Percentiles rank a stretch among this genome's conserved stretches.
These are phyloP conservation scores for Phalloptychus januarius DNA, from an alignment of 2,797 vertebrate genomes.

Conservation along the genomic window DNA sequence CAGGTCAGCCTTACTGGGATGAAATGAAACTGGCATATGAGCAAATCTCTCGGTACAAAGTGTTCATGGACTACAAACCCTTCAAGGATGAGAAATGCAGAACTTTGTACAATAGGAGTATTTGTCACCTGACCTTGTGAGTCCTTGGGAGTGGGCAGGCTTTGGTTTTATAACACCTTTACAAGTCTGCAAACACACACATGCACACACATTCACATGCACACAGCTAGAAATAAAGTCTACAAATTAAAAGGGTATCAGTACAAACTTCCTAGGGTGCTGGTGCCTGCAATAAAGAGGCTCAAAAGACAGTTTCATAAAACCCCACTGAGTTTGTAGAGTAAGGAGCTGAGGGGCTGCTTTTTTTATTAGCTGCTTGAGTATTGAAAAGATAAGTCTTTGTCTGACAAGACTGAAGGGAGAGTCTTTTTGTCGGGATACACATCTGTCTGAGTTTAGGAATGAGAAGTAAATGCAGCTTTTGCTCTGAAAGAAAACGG, in stretches of 20 bases:
- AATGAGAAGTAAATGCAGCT: slow-evolving; percentile 10
- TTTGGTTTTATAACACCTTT: slow-evolving; percentile 13
- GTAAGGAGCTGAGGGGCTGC: slow-evolving; percentile 13
- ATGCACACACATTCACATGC: neutral
- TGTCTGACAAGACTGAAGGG: slow-evolving; percentile 21
- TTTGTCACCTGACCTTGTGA: slow-evolving; percentile 9
- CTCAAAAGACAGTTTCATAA: slow-evolving; percentile 26
- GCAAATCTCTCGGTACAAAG: neutral
- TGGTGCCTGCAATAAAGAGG: slow-evolving; percentile 14
- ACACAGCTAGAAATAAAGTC: slow-evolving; percentile 18
- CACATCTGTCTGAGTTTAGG: neutral
- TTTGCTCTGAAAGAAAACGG: neutral
- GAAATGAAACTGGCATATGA: neutral
- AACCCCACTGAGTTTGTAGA: slow-evolving; percentile 20
- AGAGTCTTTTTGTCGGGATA: neutral
- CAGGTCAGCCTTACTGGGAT: neutral
- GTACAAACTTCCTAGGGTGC: slow-evolving; percentile 3
- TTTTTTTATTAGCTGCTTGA: slow-evolving; percentile 33
- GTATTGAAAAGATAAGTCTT: slow-evolving; percentile 35
- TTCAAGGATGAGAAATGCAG: neutral
- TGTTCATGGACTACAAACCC: neutral
- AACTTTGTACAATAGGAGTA: neutral
- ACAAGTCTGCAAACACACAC: slow-evolving; percentile 19
- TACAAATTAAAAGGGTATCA: slow-evolving; percentile 13
- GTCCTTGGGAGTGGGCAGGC: neutral